Evolutionary conservation across 2,888 invertebrate genomes (phyloP).

Genomic region (Volucella bombylans): DNA sequence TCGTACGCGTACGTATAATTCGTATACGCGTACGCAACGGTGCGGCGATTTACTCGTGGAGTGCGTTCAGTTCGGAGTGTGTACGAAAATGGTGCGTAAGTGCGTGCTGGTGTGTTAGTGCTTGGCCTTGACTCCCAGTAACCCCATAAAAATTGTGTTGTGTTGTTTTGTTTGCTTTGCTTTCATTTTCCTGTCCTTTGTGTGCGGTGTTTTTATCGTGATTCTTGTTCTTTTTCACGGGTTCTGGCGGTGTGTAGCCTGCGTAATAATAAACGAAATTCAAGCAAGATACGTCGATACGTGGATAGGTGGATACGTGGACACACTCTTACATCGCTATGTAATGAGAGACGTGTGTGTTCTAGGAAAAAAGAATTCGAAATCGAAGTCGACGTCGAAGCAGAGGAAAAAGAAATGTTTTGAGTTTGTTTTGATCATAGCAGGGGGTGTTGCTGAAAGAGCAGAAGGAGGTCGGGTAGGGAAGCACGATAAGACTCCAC

Average conservation of each 20-base stretch:
- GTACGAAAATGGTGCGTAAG: slow-evolving; percentile 49
- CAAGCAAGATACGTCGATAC: slow-evolving; percentile 31
- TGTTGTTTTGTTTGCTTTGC: slow-evolving; percentile 15
- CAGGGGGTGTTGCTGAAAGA: not conserved
- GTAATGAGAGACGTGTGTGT: too few relatives aligned
- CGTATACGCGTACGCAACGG: not conserved
- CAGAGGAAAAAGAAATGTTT: too few relatives aligned
- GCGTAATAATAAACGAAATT: slow-evolving; percentile 46
- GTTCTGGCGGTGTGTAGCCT: slow-evolving; percentile 3
- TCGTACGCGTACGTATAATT: slow-evolving; percentile 6
- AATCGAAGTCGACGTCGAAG: too few relatives aligned
- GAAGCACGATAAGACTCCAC: slow-evolving; percentile 42
- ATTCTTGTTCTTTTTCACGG: not conserved
- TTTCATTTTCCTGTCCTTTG: slow-evolving; percentile 31
- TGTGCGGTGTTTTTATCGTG: not conserved
- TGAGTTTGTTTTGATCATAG: not conserved
- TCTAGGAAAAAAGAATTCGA: too few relatives aligned
- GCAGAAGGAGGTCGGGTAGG: not conserved
- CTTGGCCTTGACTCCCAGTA: slow-evolving; percentile 72
- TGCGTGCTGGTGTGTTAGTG: slow-evolving; percentile 51
- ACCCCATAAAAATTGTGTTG: slow-evolving; percentile 65
- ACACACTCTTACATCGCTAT: too few relatives aligned
- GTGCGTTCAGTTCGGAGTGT: slow-evolving; percentile 38
- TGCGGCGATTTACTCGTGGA: slow-evolving; percentile 35
- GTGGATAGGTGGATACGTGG: not conserved